Evolutionary conservation across 1,140 invertebrate genomes (phyloP), one percentile per base, ranked within the genome.

Genomic region (Venustaconcha ellipsiformis): DNA sequence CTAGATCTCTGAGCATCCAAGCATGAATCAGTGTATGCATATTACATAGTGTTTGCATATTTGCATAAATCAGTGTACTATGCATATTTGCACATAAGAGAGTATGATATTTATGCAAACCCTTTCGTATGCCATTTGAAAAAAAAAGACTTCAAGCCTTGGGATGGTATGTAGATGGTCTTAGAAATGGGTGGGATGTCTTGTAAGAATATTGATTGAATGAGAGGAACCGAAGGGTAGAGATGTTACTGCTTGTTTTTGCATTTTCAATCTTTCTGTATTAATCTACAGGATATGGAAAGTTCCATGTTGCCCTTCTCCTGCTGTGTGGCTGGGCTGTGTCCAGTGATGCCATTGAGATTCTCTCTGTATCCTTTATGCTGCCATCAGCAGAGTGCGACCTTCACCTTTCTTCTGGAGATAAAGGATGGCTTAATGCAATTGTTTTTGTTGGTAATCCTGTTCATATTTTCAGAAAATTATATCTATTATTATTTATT

Each of bases 341-440:
- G 90, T 96, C 96, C 63, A 96, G 95, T 87, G 96, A 98, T 92
- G 96, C 97, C 91, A 96, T 98, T 93, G 96, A 97, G 91, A 84
- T 90, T 4, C 94, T 98, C 89, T 96, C 97, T 84, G 96, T 96
- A 67, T 89, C 96, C 70, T 97, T 97, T 92, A 95, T 98, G 85
- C 90, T 98, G 65, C 96, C 96, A 58, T 95, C 95, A 79, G 96
- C 96, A 69, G 94, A 96, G 91, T 97, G 96, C 92, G 96, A 98
- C 90, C 92, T 98, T 83, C 91, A 96, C 63, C 92, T 98, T 84
- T 94, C 94, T 82, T 96, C 96, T 20, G 91, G 93, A 70, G 94
- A 95, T 67, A 97, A 95, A 89, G 94, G 96, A 85, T 95, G 93
- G 94, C 91, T 96, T 2, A 90, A 86, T 78, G 80, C 89, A 37